Conservation (phyloP, 2,113 vertebrate genomes). For the Muntiacus reevesi region DNA sequence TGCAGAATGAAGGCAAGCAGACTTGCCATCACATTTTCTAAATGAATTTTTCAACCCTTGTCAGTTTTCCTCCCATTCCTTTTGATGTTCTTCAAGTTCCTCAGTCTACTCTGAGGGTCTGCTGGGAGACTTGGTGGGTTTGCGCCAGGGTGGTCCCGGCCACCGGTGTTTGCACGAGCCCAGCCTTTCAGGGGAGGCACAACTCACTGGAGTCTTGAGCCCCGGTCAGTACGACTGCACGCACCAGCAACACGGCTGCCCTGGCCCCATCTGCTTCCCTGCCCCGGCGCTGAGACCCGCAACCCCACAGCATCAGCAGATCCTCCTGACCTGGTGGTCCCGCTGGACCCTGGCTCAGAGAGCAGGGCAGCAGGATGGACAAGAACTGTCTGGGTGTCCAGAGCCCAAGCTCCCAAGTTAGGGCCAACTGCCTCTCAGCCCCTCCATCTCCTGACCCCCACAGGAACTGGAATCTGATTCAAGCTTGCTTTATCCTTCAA, state of each 20-base stretch:
- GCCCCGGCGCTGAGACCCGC: not conserved
- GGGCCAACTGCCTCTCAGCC: not conserved
- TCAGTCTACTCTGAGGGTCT: accelerated
- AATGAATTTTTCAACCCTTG: not conserved
- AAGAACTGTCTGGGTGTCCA: not conserved
- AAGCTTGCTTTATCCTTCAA: not conserved
- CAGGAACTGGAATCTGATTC: not conserved
- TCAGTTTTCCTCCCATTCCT: not conserved
- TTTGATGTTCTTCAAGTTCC: not conserved
- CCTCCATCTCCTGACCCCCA: no score
- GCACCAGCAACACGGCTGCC: not conserved
- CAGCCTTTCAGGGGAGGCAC: not conserved
- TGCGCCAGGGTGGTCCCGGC: not conserved
- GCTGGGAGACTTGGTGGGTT: not conserved
- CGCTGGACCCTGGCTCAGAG: not conserved
- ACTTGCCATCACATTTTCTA: not conserved
- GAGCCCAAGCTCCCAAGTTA: not conserved
- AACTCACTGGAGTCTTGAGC: accelerated
- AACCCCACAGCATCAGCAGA: no score
- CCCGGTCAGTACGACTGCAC: not conserved
- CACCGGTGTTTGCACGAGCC: accelerated
- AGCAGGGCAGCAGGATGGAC: not conserved
- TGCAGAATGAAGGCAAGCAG: not conserved
- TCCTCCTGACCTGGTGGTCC: not conserved
- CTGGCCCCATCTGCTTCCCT: not conserved